A percentile compares a stretch with the other conserved stretches of the same genome.
These are phyloP conservation scores for Parnassius apollo DNA, from an alignment of 2,888 invertebrate genomes.

Conservation along the genomic window DNA sequence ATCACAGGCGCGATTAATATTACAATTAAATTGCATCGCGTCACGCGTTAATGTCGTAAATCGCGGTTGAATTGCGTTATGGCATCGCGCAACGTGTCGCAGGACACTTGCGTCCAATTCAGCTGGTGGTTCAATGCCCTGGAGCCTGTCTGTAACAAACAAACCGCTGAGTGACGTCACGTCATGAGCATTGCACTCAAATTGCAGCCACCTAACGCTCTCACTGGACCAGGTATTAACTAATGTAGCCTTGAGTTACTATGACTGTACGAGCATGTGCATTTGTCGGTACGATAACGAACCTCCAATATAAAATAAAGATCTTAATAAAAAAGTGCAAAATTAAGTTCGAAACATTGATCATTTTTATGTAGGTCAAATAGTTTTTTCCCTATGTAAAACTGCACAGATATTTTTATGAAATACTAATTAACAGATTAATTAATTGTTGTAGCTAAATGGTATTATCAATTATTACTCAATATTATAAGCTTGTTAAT, in stretches of 20 bases:
- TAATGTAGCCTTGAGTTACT: conserved; percentile 19
- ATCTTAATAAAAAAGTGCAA: background rate
- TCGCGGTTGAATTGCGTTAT: conserved; percentile 59
- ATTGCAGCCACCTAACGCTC: conserved; percentile 50
- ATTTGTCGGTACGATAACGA: too few relatives aligned
- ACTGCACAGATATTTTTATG: background rate
- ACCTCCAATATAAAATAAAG: too few relatives aligned
- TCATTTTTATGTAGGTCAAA: background rate
- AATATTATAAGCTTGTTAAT: conserved; percentile 23
- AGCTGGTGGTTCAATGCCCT: conserved; percentile 71
- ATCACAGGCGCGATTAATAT: conserved; percentile 36
- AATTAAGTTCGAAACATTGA: background rate
- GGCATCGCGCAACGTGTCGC: conserved; percentile 52
- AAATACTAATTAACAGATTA: background rate
- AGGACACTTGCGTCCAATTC: conserved; percentile 76
- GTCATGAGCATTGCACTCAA: conserved; percentile 63
- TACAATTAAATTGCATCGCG: conserved; percentile 49
- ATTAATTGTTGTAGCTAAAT: conserved; percentile 13
- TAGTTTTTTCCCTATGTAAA: background rate
- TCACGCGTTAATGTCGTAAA: conserved; percentile 55
- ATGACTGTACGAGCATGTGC: background rate
- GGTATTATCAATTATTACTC: conserved; percentile 17
- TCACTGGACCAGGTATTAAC: conserved; percentile 26
- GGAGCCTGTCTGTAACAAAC: conserved; percentile 58
- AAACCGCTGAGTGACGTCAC: conserved; percentile 67